A percentile compares a stretch with the other conserved stretches of the same genome.
phyloP scores from a whole-genome alignment of 2,888 invertebrate genomes.

The Chaitophorus viminalis region DNA sequence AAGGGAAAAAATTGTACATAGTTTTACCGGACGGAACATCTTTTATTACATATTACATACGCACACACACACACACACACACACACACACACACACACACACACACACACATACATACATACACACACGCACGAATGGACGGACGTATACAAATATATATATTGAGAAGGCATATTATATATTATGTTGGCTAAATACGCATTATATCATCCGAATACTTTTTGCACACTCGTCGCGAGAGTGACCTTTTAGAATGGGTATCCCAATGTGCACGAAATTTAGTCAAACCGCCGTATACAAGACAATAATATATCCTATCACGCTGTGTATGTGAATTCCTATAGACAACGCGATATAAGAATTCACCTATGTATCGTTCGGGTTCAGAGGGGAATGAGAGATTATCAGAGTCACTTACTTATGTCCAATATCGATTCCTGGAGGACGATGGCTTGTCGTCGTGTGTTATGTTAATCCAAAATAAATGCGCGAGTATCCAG shows the following conservation, averaged over 20 bases:
- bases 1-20: slow-evolving; percentile 59
- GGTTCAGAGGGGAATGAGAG: background rate
- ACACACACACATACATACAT: background rate
- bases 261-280: background rate
- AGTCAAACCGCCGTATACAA: background rate
- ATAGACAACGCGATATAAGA: too few relatives aligned
- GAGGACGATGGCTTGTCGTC: slow-evolving; percentile 2
- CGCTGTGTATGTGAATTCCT: too few relatives aligned
- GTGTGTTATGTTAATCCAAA: slow-evolving; percentile 27
- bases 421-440: slow-evolving; percentile 25
- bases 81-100: background rate
- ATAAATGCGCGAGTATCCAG: background rate
- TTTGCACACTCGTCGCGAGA: background rate
- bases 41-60: slow-evolving; percentile 40
- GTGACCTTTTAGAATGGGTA: background rate
- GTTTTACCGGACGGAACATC: slow-evolving; percentile 54
- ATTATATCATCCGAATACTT: slow-evolving; percentile 9
- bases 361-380: background rate
- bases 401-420: background rate
- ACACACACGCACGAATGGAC: background rate
- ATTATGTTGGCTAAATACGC: background rate
- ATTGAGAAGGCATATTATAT: background rate
- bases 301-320: too few relatives aligned
- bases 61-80: background rate
- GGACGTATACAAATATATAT: background rate